Conservation (phyloP, 1,140 invertebrate genomes). For the Muscidifurax raptorellus region DNA sequence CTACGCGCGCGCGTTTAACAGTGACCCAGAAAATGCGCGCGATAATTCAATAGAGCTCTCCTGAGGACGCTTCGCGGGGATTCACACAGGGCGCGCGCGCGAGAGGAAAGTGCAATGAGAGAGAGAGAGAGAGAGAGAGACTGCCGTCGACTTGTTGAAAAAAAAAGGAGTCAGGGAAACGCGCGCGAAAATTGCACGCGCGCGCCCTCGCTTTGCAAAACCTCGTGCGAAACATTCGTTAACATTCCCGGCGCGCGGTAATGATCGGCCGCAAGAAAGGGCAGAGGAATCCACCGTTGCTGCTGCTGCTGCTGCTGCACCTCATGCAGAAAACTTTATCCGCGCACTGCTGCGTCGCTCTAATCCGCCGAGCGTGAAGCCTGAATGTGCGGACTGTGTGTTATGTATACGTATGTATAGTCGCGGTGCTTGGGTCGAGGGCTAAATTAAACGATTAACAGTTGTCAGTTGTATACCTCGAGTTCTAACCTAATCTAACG, state of each 20-base stretch:
- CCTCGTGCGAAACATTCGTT: constrained; percentile 67
- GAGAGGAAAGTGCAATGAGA: not conserved
- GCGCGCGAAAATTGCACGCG: constrained; percentile 57
- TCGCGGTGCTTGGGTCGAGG: too few relatives aligned
- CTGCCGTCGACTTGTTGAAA: not conserved
- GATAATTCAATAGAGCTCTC: constrained; percentile 29
- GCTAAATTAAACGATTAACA: not conserved
- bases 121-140: not conserved
- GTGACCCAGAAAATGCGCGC: constrained; percentile 11
- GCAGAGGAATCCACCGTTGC: not conserved
- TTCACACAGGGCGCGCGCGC: not conserved
- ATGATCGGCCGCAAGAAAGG: constrained; percentile 41
- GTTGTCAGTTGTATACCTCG: not conserved
- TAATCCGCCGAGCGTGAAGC: not conserved
- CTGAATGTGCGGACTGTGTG: not conserved
- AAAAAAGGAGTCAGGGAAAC: not conserved
- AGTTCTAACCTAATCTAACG: not conserved
- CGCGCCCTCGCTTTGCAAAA: constrained; percentile 55
- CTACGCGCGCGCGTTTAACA: not conserved
- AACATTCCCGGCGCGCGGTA: constrained; percentile 65
- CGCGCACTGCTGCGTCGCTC: not conserved
- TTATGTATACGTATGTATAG: too few relatives aligned
- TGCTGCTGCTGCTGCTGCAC: not conserved
- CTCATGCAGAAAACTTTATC: constrained; percentile 10
- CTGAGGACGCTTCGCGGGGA: not conserved